phyloP scores from a whole-genome alignment of 1,140 invertebrate species.

The Drosophila parvula region DNA sequence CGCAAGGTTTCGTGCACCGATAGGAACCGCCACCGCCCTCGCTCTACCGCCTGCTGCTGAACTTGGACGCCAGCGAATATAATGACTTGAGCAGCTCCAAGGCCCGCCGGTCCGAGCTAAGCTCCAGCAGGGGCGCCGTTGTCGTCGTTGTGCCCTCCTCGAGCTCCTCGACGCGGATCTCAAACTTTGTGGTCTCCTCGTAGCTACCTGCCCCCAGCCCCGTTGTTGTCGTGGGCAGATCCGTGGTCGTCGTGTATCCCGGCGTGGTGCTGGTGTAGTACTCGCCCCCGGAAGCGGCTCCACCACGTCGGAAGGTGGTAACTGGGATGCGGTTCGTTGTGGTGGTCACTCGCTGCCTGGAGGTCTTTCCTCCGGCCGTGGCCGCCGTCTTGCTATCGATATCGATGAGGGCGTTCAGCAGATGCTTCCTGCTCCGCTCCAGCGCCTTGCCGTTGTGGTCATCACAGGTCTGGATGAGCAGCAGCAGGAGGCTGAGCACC shows the following conservation, averaged over 20 bases:
- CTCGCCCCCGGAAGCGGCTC: slow-evolving; percentile 33
- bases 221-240: slow-evolving; percentile 66
- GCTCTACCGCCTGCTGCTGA: slow-evolving; percentile 81
- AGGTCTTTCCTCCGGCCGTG: slow-evolving; percentile 70
- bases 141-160: slow-evolving; percentile 67
- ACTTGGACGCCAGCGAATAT: slow-evolving; percentile 92
- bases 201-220: slow-evolving; percentile 45
- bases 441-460: slow-evolving; percentile 88
- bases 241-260: slow-evolving; percentile 68
- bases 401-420: slow-evolving; percentile 88
- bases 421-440: slow-evolving; percentile 87
- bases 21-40: slow-evolving; percentile 51
- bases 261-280: slow-evolving; percentile 65
- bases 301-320: slow-evolving; percentile 69
- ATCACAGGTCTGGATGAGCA: slow-evolving; percentile 91
- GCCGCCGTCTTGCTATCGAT: slow-evolving; percentile 84
- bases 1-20: slow-evolving; percentile 48
- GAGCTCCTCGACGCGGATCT: slow-evolving; percentile 78
- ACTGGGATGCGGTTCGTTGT: slow-evolving; percentile 71
- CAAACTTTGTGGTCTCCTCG: slow-evolving; percentile 81
- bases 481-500: slow-evolving; percentile 89
- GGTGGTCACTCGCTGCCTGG: slow-evolving; percentile 61
- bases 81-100: slow-evolving; percentile 92
- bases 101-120: slow-evolving; percentile 89
- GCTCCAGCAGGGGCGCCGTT: slow-evolving; percentile 42